Evolutionary conservation across 2,797 vertebrate species (phyloP).

Genomic region (Mycteria americana): DNA sequence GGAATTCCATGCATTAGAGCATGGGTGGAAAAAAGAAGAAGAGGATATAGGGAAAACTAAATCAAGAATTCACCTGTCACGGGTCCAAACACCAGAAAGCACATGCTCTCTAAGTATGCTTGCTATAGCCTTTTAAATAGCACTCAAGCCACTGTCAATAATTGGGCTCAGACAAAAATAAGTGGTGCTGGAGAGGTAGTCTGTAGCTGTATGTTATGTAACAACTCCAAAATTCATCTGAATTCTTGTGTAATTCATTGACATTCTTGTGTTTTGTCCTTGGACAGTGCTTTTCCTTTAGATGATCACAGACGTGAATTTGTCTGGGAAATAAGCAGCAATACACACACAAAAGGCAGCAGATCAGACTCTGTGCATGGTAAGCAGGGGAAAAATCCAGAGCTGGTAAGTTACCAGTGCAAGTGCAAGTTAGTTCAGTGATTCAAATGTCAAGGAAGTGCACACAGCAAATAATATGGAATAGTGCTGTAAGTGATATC

Average conservation of each 20-base stretch:
- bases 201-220: not conserved
- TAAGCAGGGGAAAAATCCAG: not conserved
- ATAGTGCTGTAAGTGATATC: not conserved
- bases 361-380: not conserved
- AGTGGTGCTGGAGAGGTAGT: not conserved
- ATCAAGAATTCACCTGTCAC: not conserved
- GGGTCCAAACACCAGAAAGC: not conserved
- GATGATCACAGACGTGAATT: not conserved
- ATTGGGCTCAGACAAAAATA: constrained; percentile 45
- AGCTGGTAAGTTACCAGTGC: not conserved
- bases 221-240: not conserved
- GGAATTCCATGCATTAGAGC: not conserved
- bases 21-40: not conserved
- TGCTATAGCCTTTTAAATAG: constrained; percentile 61
- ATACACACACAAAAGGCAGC: not conserved
- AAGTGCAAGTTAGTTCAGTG: not conserved
- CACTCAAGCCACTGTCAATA: constrained; percentile 43
- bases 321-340: not conserved
- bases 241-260: not conserved
- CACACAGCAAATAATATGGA: not conserved
- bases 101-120: not conserved
- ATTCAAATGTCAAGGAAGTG: not conserved
- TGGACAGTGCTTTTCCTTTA: not conserved
- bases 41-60: not conserved
- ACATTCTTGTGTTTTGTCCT: not conserved